phyloP scores from a whole-genome alignment of 2,888 invertebrate genomes.

The Melipona beecheii region DNA sequence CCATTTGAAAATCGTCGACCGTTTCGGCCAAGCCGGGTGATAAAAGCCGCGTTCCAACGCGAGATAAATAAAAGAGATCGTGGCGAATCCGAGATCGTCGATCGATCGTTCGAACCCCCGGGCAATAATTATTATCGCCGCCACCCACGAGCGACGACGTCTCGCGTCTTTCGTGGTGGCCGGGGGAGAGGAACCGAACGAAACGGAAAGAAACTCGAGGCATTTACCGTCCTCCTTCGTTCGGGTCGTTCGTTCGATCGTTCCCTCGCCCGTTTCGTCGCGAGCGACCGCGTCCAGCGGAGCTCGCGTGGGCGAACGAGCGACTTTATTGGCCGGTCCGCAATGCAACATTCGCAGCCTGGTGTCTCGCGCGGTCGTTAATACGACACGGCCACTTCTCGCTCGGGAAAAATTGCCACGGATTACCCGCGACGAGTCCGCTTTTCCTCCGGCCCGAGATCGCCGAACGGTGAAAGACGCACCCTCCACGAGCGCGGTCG shows the following conservation, averaged over 20 bases:
- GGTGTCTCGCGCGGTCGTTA: conserved; percentile 50
- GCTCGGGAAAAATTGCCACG: conserved; percentile 45
- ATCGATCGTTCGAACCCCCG: conserved; percentile 54
- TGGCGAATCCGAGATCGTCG: conserved; percentile 52
- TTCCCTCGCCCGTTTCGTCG: conserved; percentile 6
- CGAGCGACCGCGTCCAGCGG: conserved; percentile 21
- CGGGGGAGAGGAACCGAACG: conserved; percentile 25
- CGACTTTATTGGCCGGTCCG: conserved; percentile 70
- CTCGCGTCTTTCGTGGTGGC: conserved; percentile 46
- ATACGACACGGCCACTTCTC: conserved; percentile 54
- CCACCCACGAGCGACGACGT: conserved; percentile 64
- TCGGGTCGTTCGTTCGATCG: neutral
- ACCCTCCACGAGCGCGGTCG: neutral
- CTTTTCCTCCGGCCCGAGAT: conserved; percentile 36
- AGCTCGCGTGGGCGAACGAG: conserved; percentile 65
- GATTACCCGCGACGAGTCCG: conserved; percentile 42
- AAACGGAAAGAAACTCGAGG: conserved; percentile 56
- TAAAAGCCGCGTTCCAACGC: conserved; percentile 45
- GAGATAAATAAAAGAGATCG: conserved; percentile 50
- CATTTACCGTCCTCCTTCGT: conserved; percentile 57
- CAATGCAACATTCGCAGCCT: conserved; percentile 68
- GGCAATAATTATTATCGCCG: conserved; percentile 64
- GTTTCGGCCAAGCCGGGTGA: conserved; percentile 25
- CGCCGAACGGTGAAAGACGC: neutral
- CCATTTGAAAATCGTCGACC: conserved; percentile 33